Evolutionary conservation across 2,888 invertebrate genomes (phyloP), one percentile per base, ranked within the genome.

Genomic region (Crematogaster levior): DNA sequence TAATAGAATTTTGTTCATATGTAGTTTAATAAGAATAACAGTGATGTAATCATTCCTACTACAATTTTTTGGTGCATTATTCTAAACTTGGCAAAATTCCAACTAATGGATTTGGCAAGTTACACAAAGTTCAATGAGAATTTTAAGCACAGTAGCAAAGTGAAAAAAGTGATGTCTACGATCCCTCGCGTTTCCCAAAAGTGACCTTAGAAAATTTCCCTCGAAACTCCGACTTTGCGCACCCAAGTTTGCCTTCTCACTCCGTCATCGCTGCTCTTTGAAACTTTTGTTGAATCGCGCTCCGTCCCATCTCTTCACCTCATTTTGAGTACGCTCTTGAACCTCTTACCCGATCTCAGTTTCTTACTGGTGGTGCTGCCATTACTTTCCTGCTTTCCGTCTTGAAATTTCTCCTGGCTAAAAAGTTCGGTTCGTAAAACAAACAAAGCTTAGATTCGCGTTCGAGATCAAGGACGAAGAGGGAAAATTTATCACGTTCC

Each of bases 311-410:
- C 30, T n/a, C 51, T 53, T n/a, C 51, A 75, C 12, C 53, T 63
- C 34, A 24, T 68, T 68, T 82, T 68, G 81, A 82, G 84, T 30
- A 74, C 68, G 48, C 82, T 63, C 84, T 74, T 73, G 56, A 80
- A 75, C 75, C 75, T 77, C 66, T 85, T 61, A 63, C 58, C 21
- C 63, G 77, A 83, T 77, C 82, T 61, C 68, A 65, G 80, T 83
- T 86, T 86, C 79, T 84, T 85, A 61, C 51, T 58, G 43, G 12
- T 5, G 53, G 53, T 68, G 73, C 80, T 84, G 75, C 86, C 85
- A 81, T 88, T 83, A 79, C 82, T 82, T 86, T 77, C 72, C 68
- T 73, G 85, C 80, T 84, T 43, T 80, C 37, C 73, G 56, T 79
- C 56, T 68, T 34, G 77, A 56, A 77, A 77, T 77, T 77, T 53